A percentile compares a stretch with the other conserved stretches of the same genome.
Conservation (phyloP, 92 coral and sea anemone species). For the Epizoanthus scotinus region DNA sequence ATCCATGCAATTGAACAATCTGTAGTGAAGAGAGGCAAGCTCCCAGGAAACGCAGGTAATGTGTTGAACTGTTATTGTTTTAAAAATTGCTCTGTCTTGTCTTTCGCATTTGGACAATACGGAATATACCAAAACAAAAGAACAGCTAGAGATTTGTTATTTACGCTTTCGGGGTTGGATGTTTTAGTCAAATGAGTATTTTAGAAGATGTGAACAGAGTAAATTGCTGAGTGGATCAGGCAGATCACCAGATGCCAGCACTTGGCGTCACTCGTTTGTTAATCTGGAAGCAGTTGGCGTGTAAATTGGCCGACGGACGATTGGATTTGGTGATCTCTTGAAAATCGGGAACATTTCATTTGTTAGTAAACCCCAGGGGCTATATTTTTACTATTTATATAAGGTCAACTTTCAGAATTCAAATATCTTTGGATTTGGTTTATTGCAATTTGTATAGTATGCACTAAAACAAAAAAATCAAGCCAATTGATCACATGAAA, state of each 20-base stretch:
- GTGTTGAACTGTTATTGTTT: not conserved
- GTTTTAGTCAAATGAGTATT: not conserved
- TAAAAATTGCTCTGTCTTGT: not conserved
- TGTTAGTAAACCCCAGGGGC: not conserved
- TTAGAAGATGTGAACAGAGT: not conserved
- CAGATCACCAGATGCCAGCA: no score
- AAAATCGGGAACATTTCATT: no score
- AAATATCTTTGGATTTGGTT: not conserved
- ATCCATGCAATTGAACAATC: conserved; percentile 25
- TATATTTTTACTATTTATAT: not conserved
- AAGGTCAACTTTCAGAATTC: not conserved
- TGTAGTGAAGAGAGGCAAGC: conserved; percentile 75
- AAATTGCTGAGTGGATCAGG: not conserved
- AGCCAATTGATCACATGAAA: not conserved
- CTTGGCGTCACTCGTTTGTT: no score
- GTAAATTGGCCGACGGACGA: not conserved
- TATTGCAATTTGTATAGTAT: not conserved
- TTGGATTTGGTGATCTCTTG: not conserved
- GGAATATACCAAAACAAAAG: conserved; percentile 22
- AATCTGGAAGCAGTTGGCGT: no score
- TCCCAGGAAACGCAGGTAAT: conserved; percentile 64
- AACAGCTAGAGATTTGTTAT: not conserved
- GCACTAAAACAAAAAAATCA: not conserved
- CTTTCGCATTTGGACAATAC: conserved; percentile 4
- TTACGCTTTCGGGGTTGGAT: not conserved